Base-by-base conservation (phyloP, 2,113 vertebrate species). In the Ursus arctos region DNA sequence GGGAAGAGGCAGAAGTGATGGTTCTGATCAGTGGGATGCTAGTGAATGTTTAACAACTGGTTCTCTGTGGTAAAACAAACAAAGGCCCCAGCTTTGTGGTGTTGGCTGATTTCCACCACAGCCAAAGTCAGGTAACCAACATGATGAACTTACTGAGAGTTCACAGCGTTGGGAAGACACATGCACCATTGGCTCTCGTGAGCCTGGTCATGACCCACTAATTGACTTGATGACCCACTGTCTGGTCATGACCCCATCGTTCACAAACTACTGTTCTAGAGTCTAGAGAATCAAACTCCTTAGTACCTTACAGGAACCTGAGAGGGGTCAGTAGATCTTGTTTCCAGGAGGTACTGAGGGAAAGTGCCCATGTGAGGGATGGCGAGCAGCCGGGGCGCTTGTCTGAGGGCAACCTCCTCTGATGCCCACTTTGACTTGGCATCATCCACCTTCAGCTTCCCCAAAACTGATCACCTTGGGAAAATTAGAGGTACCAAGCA, bases 51-150 rank as follows among this genome's bases (percentile, higher is more conserved):
- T 72, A 83, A 82, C 81, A 28, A 69, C 21, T 31, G 59, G 31
- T 49, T 82, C 53, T 90, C 61, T 16, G 21, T 1, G 31, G 61
- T 51, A 51, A 92, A 85, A 79, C 55, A 93, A 91, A 91, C 40
- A 55, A 43, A 77, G 21, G 33, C 40, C 84, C 57, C 22, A 21
- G 28, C 63, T 40, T 49, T 13, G 61, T 77, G 51, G 14, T 84
- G 81, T 6, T 91, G 77, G 81, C 85, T 18, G 55, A 82, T n/a
- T 72, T 91, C 77, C 28, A 90, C 59, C 26, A 72, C 57, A 65
- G 40, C 3, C 6, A 3, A 69, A 61, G 74, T 94, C 72, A 87
- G 59, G 80, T 11, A 94, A 87, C 67, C 53, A 51, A n/a, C 11
- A 2, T 3, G n/a, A 69, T 2, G n/a, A 74, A 87, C 55, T 49